These are phyloP conservation scores for Myotis lucifugus DNA, from an alignment of 2,113 vertebrate genomes.

Conservation along the genomic window DNA sequence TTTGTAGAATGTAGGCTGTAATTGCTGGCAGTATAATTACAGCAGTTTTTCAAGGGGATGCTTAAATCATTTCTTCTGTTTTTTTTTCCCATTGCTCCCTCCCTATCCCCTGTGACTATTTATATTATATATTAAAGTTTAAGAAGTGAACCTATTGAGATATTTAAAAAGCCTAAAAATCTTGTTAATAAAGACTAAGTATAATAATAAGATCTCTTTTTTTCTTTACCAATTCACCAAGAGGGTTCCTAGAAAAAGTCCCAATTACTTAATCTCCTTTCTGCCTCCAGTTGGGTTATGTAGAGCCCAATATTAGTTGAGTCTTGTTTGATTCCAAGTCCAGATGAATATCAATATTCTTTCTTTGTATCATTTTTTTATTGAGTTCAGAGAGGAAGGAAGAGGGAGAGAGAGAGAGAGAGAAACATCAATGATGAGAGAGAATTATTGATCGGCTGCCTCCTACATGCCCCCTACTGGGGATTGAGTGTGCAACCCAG, in stretches of 20 bases:
- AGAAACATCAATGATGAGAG: too few relatives aligned
- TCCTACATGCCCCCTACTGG: too few relatives aligned
- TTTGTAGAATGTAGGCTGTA: background rate
- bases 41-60: background rate
- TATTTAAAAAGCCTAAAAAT: constrained; percentile 37
- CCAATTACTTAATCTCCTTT: background rate
- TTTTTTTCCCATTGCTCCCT: background rate
- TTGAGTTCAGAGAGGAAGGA: too few relatives aligned
- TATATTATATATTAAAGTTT: background rate
- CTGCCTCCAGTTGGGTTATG: background rate
- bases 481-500: too few relatives aligned
- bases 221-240: background rate
- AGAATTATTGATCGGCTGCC: too few relatives aligned
- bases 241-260: background rate
- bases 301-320: background rate
- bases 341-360: constrained; percentile 4
- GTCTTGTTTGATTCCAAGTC: constrained; percentile 26
- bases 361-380: background rate
- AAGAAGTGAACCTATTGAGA: background rate
- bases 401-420: too few relatives aligned
- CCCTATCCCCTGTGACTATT: background rate
- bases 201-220: background rate
- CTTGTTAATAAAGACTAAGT: background rate
- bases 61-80: constrained; percentile 34
- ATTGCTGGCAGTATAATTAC: background rate